Evolutionary conservation across 2,888 invertebrate genomes (phyloP).

Genomic region (Schrankia costaestrigalis): DNA sequence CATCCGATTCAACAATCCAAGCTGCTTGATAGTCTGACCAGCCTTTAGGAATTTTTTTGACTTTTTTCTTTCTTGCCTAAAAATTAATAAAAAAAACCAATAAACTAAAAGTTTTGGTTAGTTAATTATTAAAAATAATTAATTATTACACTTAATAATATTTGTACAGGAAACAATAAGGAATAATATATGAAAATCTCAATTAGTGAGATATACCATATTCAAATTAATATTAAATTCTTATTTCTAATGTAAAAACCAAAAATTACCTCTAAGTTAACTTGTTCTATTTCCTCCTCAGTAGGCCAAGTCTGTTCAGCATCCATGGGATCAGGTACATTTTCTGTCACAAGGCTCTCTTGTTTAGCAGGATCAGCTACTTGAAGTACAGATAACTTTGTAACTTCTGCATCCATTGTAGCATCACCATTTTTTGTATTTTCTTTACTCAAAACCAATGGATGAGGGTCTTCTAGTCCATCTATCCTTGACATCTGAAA

Average conservation of each 20-base stretch:
- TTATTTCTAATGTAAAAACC: no score
- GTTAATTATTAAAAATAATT: no score
- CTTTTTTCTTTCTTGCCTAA: constrained; percentile 81
- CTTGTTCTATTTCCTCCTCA: constrained; percentile 90
- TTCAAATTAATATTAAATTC: no score
- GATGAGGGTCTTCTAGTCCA: constrained; percentile 85
- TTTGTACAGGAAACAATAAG: no score
- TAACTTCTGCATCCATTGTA: constrained; percentile 58
- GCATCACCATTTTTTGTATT: constrained; percentile 59
- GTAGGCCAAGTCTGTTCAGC: constrained; percentile 99
- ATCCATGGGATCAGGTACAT: constrained; percentile 93
- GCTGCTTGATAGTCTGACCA: constrained; percentile 98
- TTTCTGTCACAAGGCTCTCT: constrained; percentile 88
- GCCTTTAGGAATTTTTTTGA: constrained; percentile 95
- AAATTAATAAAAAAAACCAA: neutral
- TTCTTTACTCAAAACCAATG: constrained; percentile 77
- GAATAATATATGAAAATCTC: no score
- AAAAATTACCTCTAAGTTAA: constrained; percentile 78
- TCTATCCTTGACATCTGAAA: constrained; percentile 94
- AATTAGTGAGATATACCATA: no score
- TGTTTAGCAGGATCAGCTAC: constrained; percentile 84
- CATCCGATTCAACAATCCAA: constrained; percentile 91
- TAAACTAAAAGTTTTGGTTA: no score
- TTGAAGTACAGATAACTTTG: constrained; percentile 74
- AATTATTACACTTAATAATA: no score